phyloP scores from a whole-genome alignment of 2,888 invertebrate species.

The Oscheius myriophilus region DNA sequence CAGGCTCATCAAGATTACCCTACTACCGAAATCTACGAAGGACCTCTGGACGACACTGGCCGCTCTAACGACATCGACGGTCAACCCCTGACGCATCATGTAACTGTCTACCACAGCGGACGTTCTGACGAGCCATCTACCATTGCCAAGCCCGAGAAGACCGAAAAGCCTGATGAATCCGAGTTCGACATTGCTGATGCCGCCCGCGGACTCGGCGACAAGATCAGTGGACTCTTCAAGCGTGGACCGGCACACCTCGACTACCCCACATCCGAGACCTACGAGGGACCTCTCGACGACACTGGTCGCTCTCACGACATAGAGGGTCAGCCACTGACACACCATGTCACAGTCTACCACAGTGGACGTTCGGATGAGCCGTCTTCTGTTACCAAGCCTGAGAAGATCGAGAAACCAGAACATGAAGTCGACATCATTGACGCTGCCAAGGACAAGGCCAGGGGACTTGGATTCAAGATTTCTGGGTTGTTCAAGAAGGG shows the following conservation, averaged over 20 bases:
- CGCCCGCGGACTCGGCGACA: slow-evolving; percentile 27
- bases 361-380: slow-evolving; percentile 34
- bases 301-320: slow-evolving; percentile 18
- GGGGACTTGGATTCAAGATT: slow-evolving; percentile 36
- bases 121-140: slow-evolving; percentile 25
- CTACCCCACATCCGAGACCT: slow-evolving; percentile 39
- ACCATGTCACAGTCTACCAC: slow-evolving; percentile 42
- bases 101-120: slow-evolving; percentile 40
- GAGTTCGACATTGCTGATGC: slow-evolving; percentile 10
- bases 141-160: background rate
- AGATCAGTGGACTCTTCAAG: slow-evolving; percentile 49
- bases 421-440: slow-evolving; percentile 27
- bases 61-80: slow-evolving; percentile 13
- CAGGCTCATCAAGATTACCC: background rate
- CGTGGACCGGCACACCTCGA: slow-evolving; percentile 47
- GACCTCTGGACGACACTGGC: slow-evolving; percentile 11
- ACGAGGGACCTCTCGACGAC: slow-evolving; percentile 37
- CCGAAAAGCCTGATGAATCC: background rate
- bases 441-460: slow-evolving; percentile 22
- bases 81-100: slow-evolving; percentile 22
- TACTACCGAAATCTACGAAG: slow-evolving; percentile 3
- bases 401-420: slow-evolving; percentile 12
- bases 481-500: slow-evolving; percentile 19
- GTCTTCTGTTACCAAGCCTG: background rate
- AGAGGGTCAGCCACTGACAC: slow-evolving; percentile 8